Conservation (phyloP, 2,888 invertebrate species). For the Bursaphelenchus okinawaensis region DNA sequence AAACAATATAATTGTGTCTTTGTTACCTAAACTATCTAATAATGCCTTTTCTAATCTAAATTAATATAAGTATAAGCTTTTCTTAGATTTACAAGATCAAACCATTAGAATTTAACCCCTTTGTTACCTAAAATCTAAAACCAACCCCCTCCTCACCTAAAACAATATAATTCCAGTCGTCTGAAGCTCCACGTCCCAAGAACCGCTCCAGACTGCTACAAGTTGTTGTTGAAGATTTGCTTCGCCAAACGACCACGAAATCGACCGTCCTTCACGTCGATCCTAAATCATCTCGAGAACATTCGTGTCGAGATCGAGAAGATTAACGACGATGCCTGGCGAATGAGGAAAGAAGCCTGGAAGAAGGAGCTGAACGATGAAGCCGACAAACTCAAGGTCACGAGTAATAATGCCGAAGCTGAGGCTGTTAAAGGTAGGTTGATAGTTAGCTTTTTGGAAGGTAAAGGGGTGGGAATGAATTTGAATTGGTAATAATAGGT, state of each 20-base stretch:
- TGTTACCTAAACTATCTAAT: no score
- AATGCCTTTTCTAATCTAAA: no score
- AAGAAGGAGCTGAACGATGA: conserved; percentile 24
- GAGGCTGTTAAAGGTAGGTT: neutral
- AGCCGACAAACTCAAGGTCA: conserved; percentile 15
- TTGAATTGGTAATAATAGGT: neutral
- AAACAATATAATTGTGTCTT: no score
- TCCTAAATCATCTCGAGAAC: conserved; percentile 83
- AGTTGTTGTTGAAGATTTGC: conserved; percentile 69
- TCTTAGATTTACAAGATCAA: no score
- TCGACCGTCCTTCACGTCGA: conserved; percentile 81
- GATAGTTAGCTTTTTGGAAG: no score
- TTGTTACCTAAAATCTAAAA: no score
- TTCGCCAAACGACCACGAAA: conserved; percentile 82
- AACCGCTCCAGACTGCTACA: conserved; percentile 71
- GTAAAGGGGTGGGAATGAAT: neutral
- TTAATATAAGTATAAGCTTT: no score
- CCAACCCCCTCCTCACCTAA: no score
- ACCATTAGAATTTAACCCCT: no score
- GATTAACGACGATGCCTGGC: conserved; percentile 70
- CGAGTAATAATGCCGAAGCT: conserved; percentile 10
- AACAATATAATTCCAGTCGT: no score
- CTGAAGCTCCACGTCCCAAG: conserved; percentile 83
- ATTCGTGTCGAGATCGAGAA: conserved; percentile 74
- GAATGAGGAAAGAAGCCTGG: conserved; percentile 69